Base-by-base conservation (phyloP, 2,888 invertebrate genomes). In the Netelia fuscicornis region DNA sequence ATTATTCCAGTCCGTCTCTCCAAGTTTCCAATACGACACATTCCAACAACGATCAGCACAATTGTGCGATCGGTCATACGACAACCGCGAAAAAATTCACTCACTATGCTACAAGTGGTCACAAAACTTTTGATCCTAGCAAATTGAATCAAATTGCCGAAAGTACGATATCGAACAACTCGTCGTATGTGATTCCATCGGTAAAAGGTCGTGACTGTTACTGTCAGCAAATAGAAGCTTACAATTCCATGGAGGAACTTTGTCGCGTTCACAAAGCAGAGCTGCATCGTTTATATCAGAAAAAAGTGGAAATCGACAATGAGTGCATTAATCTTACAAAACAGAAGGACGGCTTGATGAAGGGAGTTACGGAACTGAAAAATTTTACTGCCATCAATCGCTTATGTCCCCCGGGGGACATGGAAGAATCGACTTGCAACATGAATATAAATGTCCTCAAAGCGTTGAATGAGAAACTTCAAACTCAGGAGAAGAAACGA, bases 401-500 rank as follows among this genome's bases (percentile, higher is more conserved):
- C 20, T 80, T 86, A 0, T 88, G 87, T 52, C 17, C 82, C 1
- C 54, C 65, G 25, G 60, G 82, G 42, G 76, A 75, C n/a, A 0
- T 48, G 2, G 75, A 86, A 78, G 70, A 86, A 58, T 25, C 80
- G 3, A 65, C 83, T 71, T 30, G 80, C 64, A 30, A 86, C 74
- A 25, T 83, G 67, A 89, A 81, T 84, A 87, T 87, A 37, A 88
- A 85, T 72, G 86, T 90, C 44, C 87, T 88, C 11, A 90, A 87
- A 62, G 88, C 80, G 30, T 77, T 93, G 1, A 91, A 89, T 81
- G 89, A 91, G 84, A 92, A 92, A 86, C 87, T 94, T 79, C 93
- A 91, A 83, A 94, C 94, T 87, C 94, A 96, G 88, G 96, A 96
- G 90, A 94, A 96, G 88, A 95, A 95, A 85, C 95, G 96, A 91